A percentile compares a stretch with the other conserved stretches of the same genome.
phyloP scores from a whole-genome alignment of 2,113 vertebrate genomes.

The Cyphomyrus discorhynchus region DNA sequence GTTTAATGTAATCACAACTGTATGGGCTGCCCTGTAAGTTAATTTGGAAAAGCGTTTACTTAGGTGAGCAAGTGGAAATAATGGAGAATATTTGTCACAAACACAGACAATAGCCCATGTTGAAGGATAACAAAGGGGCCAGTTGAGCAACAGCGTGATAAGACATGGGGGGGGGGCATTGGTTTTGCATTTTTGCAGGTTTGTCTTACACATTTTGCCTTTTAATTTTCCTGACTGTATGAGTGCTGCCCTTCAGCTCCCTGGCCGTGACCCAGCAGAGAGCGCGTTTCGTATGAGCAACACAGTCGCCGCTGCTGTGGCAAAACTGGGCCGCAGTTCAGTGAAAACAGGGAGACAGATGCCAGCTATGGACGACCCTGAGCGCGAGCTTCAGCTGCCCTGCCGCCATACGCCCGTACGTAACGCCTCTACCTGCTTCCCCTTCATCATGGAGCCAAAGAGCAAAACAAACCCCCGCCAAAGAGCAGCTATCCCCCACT shows the following conservation, averaged over 20 bases:
- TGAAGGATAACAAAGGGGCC: neutral
- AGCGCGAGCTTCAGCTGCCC: neutral
- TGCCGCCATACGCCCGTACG: neutral
- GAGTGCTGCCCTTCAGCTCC: neutral
- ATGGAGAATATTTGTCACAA: neutral
- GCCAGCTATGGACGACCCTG: slow-evolving; percentile 40
- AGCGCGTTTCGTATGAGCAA: neutral
- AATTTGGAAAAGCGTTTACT: neutral
- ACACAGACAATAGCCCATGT: neutral
- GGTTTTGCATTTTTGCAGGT: neutral
- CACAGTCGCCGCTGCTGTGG: neutral
- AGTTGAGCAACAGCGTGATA: neutral
- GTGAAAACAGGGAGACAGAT: slow-evolving; percentile 57
- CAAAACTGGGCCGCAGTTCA: slow-evolving; percentile 52
- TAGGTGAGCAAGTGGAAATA: neutral
- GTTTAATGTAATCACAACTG: neutral
- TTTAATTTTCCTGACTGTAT: neutral
- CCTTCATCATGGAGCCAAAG: neutral
- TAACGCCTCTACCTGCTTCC: neutral
- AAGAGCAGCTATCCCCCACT: neutral
- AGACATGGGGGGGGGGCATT: neutral
- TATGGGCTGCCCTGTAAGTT: neutral
- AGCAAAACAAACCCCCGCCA: neutral
- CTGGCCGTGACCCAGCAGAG: neutral
- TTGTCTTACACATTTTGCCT: neutral